phyloP scores from a whole-genome alignment of 2,113 vertebrate genomes.

The Heliornis fulica region DNA sequence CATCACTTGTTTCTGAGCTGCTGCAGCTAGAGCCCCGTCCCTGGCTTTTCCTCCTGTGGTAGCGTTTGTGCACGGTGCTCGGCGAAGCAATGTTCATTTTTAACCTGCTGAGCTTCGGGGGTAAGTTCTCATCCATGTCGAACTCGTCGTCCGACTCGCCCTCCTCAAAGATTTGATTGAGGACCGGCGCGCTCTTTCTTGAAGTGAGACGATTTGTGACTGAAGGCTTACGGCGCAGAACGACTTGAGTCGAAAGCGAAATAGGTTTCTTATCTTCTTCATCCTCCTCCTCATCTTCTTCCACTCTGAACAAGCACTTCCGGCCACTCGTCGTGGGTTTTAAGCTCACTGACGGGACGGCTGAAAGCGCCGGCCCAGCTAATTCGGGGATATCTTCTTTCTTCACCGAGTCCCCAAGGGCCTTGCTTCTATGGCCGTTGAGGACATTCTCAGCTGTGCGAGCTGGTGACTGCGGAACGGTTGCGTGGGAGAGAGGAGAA shows the following conservation, averaged over 20 bases:
- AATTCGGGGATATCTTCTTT: constrained; percentile 83
- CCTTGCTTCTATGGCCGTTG: constrained; percentile 90
- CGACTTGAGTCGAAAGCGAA: constrained; percentile 86
- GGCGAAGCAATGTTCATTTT: constrained; percentile 96
- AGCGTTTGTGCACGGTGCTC: constrained; percentile 88
- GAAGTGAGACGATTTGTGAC: constrained; percentile 95
- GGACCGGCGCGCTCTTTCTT: constrained; percentile 91
- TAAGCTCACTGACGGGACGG: constrained; percentile 38
- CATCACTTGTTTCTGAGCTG: constrained; percentile 96
- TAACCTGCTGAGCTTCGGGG: constrained; percentile 92
- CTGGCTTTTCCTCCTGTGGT: constrained; percentile 92
- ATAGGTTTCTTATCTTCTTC: constrained; percentile 88
- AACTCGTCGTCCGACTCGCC: constrained; percentile 95
- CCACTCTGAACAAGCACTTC: constrained; percentile 91
- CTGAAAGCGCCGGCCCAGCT: constrained; percentile 61
- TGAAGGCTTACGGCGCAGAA: constrained; percentile 90
- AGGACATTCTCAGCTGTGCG: constrained; percentile 87
- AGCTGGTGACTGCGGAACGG: constrained; percentile 87
- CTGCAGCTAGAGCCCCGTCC: constrained; percentile 94
- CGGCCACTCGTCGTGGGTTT: constrained; percentile 80
- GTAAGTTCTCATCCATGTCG: constrained; percentile 92
- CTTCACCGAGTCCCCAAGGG: constrained; percentile 79
- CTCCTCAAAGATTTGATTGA: constrained; percentile 98
- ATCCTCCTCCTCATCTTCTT: constrained; percentile 95
- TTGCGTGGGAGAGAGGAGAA: constrained; percentile 86